Conservation (phyloP, 2,113 vertebrate genomes). For the Hypocryptadius cinnamomeus region DNA sequence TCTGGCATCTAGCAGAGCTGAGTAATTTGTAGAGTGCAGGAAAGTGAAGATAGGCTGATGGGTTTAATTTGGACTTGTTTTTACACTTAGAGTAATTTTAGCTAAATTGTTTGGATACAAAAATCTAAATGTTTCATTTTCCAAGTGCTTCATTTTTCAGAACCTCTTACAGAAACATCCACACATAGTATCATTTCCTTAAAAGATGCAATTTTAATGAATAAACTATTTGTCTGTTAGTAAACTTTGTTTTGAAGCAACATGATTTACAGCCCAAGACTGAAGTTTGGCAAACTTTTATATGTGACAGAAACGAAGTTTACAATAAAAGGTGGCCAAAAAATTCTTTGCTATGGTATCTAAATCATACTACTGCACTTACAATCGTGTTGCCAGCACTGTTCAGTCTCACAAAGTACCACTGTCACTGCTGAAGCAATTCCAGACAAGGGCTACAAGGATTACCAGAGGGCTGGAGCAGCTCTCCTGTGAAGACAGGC, state of each 20-base stretch:
- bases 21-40: background rate
- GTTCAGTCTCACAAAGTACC: background rate
- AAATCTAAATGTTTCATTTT: slow-evolving; percentile 5
- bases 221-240: background rate
- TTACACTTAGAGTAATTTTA: slow-evolving; percentile 30
- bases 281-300: background rate
- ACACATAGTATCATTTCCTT: background rate
- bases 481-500: background rate
- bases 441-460: background rate
- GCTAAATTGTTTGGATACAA: slow-evolving; percentile 11
- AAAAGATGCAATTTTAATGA: background rate
- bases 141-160: background rate
- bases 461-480: background rate
- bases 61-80: slow-evolving; percentile 32
- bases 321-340: background rate
- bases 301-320: background rate
- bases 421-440: background rate
- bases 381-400: background rate
- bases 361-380: background rate
- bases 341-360: background rate
- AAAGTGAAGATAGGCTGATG: slow-evolving; percentile 18
- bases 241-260: background rate
- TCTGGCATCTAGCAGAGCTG: background rate
- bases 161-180: background rate
- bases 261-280: background rate